Base-by-base conservation (phyloP, 2,113 vertebrate species). In the Pleuronectes platessa region DNA sequence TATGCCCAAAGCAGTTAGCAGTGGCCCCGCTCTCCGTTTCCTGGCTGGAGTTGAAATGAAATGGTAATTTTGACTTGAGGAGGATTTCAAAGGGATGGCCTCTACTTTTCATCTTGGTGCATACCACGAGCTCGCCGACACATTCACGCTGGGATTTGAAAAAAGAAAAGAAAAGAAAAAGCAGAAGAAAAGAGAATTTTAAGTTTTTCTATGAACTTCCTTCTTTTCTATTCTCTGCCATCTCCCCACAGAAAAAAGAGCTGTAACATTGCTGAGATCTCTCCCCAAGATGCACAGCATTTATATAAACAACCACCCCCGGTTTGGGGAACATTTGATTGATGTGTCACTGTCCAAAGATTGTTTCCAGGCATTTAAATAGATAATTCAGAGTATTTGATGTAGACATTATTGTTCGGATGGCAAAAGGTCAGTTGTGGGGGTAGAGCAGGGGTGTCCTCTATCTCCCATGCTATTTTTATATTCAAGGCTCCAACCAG, bases 21-120 rank as follows among this genome's bases (percentile, higher is more conserved):
- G 86, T 86, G 88, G 89, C 90, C 87, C 89, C 82, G 84, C 88
- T 88, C 93, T 93, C 85, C 86, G 89, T 89, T 93, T 92, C 91
- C 93, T 94, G 94, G 93, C 93, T 93, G 90, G 73, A 92, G 91
- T 94, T 95, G 89, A 95, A 94, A 94, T 94, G 89, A 94, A 95
- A 95, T 94, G 93, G 93, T 93, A 93, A 94, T 95, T 95, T 94
- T 94, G 93, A 94, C 93, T 94, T 93, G 92, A 93, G 93, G 93
- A 94, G 93, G 91, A 95, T 94, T 95, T 94, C 93, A 94, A 94
- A 95, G 94, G 87, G 81, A 90, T 87, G 89, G 92, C 92, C 90
- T 92, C 63, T 80, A 90, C 90, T 92, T 94, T 94, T 94, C 93
- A 94, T 95, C 93, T 93, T 80, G 80, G 82, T 85, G 87, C 89